These are phyloP conservation scores for Melanotaenia trifasciata DNA, from an alignment of 2,797 vertebrate species.

Conservation along the genomic window DNA sequence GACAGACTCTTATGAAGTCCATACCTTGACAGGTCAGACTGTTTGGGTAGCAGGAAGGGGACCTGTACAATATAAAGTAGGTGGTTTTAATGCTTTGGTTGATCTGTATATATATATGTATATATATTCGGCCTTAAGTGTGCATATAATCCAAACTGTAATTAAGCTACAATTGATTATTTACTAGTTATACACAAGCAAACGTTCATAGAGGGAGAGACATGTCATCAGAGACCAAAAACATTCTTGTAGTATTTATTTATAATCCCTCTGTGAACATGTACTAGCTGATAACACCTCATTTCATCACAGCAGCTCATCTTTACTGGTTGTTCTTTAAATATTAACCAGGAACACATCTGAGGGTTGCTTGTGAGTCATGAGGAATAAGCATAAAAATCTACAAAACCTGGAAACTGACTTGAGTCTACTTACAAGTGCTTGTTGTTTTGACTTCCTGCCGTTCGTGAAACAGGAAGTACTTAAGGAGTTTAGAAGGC, in stretches of 20 bases:
- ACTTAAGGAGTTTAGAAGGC: neutral
- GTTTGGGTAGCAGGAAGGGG: too few species aligned
- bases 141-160: neutral
- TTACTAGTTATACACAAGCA: neutral
- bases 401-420: neutral
- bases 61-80: too few species aligned
- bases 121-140: too few species aligned
- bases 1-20: too few species aligned
- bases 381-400: neutral
- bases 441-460: neutral
- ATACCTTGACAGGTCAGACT: too few species aligned
- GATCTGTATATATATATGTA: too few species aligned
- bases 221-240: neutral
- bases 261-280: neutral
- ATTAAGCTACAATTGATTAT: neutral
- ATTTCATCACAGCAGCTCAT: neutral
- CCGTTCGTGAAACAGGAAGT: slow-evolving; percentile 45
- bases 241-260: neutral
- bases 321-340: neutral
- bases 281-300: neutral
- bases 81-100: too few species aligned
- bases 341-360: neutral
- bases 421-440: slow-evolving; percentile 9
- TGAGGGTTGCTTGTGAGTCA: neutral
- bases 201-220: neutral